Conservation (phyloP, 2,113 vertebrate species). For the Muntiacus muntjak region DNA sequence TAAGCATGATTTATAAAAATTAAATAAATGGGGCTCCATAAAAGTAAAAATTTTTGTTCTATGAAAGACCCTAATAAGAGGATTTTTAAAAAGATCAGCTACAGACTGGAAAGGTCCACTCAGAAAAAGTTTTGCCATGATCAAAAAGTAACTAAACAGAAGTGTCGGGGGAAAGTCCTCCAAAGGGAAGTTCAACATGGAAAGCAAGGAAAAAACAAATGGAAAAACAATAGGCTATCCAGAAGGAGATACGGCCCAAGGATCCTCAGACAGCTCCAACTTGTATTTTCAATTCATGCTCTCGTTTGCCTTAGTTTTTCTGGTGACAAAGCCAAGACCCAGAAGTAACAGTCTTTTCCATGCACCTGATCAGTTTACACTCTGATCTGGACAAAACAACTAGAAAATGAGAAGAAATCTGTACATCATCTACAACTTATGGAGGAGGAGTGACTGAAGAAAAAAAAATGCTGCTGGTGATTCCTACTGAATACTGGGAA, state of each 20-base stretch:
- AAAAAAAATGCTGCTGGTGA: not conserved
- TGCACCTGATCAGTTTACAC: not conserved
- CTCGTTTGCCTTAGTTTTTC: not conserved
- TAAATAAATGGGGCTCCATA: not conserved
- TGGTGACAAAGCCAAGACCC: not conserved
- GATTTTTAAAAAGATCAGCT: not conserved
- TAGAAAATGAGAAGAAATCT: not conserved
- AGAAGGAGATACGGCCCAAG: conserved; percentile 8
- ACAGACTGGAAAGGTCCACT: not conserved
- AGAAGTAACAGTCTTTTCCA: not conserved
- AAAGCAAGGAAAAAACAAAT: conserved; percentile 47
- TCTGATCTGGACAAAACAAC: not conserved
- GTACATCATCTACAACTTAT: not conserved
- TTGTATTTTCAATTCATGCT: conserved; percentile 23
- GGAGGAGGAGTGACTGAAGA: not conserved
- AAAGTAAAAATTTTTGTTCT: not conserved
- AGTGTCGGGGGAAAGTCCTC: not conserved
- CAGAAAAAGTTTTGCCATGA: not conserved
- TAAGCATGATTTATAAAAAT: not conserved
- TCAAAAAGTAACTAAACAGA: conserved; percentile 7
- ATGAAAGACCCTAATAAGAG: not conserved
- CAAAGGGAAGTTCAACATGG: not conserved
- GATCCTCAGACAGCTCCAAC: not conserved
- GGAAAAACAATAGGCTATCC: conserved; percentile 41
- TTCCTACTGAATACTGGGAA: not conserved